phyloP scores from a whole-genome alignment of 2,888 invertebrate species.

The Aspidiotus rigidus region DNA sequence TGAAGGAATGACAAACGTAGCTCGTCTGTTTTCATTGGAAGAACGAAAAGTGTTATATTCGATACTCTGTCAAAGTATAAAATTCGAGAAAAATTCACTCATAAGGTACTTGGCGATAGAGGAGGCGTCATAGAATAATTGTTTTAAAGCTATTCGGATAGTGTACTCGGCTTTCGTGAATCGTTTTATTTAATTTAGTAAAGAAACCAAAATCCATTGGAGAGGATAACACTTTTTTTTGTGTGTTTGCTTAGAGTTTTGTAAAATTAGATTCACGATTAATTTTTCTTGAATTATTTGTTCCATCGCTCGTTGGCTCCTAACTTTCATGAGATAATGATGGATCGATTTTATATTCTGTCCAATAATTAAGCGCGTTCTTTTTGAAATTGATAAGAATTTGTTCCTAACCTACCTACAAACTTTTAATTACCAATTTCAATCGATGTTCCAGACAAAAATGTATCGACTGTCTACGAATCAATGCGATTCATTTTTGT shows the following conservation, averaged over 20 bases:
- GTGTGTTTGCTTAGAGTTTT: too few species aligned
- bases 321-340: too few species aligned
- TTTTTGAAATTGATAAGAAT: too few species aligned
- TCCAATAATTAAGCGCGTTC: too few species aligned
- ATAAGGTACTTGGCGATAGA: neutral
- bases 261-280: neutral
- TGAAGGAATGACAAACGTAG: neutral
- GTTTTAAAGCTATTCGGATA: too few species aligned
- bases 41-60: constrained; percentile 2
- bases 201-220: too few species aligned
- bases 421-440: neutral
- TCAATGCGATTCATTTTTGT: neutral
- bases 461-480: neutral
- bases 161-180: too few species aligned
- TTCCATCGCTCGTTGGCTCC: neutral
- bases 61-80: constrained; percentile 5
- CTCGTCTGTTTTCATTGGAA: neutral
- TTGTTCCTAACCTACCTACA: too few species aligned
- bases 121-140: too few species aligned
- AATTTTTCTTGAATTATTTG: neutral
- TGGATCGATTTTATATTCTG: too few species aligned
- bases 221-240: too few species aligned
- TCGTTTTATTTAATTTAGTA: too few species aligned
- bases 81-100: neutral
- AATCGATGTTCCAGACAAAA: neutral